Evolutionary conservation across 2,113 vertebrate species (phyloP), one percentile per base, ranked within the genome.

Genomic region (Paedocypris sp.): DNA sequence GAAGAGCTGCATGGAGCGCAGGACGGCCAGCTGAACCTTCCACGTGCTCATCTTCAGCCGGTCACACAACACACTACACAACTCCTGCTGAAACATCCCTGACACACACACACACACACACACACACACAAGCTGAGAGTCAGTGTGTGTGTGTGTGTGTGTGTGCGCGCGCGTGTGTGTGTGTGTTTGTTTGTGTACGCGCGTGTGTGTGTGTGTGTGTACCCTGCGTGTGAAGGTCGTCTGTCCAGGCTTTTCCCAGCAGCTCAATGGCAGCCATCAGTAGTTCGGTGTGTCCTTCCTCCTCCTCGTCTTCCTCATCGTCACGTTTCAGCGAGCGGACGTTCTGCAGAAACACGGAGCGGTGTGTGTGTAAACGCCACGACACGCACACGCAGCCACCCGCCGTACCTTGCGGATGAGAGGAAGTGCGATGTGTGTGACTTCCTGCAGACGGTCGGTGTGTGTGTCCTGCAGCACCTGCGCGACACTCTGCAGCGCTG

Each of bases 191-290:
- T 18, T 19, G 26, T 25, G 3, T 4, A 1, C 28, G 8, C 12
- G 13, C n/a, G 38, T 46, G 4, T n/a, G 7, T 31, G 23, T 26
- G 36, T 29, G 4, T n/a, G n/a, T 4, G 6, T 22, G n/a, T 79
- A 98, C 95, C 75, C 38, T 99, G 95, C 2, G 94, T 96, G 49
- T 88, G 79, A 0, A 15, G 64, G 16, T 73, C 92, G 62, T 76
- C 85, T 0, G 94, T 93, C 94, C 95, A 99, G 25, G 90, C 77
- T 77, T 94, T 98, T 60, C 94, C 93, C 22, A 99, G 79, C 13
- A 87, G 87, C 75, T 97, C 91, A 0, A 94, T 94, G 72, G 93
- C 90, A 73, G 90, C 91, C 41, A 97, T 78, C 56, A 97, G 62
- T 41, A 80, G 86, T 50, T 97, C 92, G 32, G 88, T 87, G 70